These are phyloP conservation scores for Atta colombica DNA, from an alignment of 1,140 invertebrate species.

Conservation along the genomic window DNA sequence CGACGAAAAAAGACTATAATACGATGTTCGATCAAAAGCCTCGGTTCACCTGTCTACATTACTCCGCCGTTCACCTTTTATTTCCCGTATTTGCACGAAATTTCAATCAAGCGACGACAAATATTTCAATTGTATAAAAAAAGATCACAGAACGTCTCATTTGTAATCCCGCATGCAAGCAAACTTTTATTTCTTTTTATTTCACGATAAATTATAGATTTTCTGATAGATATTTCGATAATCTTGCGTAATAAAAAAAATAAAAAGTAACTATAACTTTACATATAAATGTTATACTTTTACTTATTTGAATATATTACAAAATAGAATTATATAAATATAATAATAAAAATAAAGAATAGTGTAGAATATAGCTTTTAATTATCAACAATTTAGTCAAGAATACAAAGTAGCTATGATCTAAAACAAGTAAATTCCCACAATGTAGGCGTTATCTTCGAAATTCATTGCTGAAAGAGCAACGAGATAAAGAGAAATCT, in stretches of 20 bases:
- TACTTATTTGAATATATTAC: not conserved
- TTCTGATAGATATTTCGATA: not conserved
- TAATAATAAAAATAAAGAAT: not conserved
- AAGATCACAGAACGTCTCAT: not conserved
- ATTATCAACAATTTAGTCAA: not conserved
- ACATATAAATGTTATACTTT: not conserved
- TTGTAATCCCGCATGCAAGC: not conserved
- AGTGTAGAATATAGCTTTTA: not conserved
- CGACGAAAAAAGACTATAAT: constrained; percentile 48
- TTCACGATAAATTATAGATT: not conserved
- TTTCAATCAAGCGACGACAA: constrained; percentile 12
- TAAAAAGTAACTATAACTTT: not conserved
- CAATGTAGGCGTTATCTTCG: constrained; percentile 10
- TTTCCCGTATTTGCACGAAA: not conserved
- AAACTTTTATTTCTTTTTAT: not conserved
- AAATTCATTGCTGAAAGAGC: constrained; percentile 14
- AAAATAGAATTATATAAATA: not conserved
- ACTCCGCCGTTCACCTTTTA: not conserved
- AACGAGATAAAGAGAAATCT: constrained; percentile 19
- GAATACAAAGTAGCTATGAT: not conserved
- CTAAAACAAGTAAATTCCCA: not conserved
- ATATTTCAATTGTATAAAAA: not conserved
- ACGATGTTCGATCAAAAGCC: constrained; percentile 45
- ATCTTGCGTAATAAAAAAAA: not conserved
- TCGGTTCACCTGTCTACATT: not conserved